Percentiles rank a stretch among this genome's conserved stretches.
Conservation (phyloP, 1,140 invertebrate genomes). For the Drosophila repleta region DNA sequence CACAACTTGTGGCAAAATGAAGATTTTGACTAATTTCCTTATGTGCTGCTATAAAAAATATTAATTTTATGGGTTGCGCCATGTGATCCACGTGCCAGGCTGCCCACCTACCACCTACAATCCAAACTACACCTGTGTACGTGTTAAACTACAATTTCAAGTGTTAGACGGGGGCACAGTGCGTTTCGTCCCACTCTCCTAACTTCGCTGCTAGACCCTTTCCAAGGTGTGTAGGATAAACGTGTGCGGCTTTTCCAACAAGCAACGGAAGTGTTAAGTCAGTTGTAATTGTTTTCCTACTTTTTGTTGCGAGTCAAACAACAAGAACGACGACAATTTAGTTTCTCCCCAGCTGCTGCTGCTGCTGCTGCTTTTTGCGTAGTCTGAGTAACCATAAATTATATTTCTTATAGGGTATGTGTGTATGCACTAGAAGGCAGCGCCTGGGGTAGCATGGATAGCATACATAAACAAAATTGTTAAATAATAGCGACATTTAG, state of each 20-base stretch:
- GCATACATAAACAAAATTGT: slow-evolving; percentile 74
- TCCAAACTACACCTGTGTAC: slow-evolving; percentile 39
- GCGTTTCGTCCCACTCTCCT: slow-evolving; percentile 21
- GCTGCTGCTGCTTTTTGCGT: slow-evolving; percentile 4
- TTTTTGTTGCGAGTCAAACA: slow-evolving; percentile 58
- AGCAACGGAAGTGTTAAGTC: slow-evolving; percentile 81
- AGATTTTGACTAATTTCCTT: neutral
- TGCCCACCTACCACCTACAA: slow-evolving; percentile 5
- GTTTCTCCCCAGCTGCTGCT: slow-evolving; percentile 33
- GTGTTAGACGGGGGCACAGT: slow-evolving; percentile 53
- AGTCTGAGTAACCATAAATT: slow-evolving; percentile 77
- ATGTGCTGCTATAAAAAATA: no score
- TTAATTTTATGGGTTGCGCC: neutral
- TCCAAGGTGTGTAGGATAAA: slow-evolving; percentile 25
- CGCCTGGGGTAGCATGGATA: slow-evolving; percentile 36
- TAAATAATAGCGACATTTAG: slow-evolving; percentile 81
- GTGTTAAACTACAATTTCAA: slow-evolving; percentile 78
- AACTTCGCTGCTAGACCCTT: neutral
- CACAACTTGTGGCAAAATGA: neutral
- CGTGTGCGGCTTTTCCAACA: slow-evolving; percentile 72
- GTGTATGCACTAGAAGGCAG: neutral
- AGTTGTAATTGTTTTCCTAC: slow-evolving; percentile 79
- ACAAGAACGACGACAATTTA: slow-evolving; percentile 65
- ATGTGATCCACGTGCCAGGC: neutral
- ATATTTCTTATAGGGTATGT: slow-evolving; percentile 47